Conservation (phyloP, 1,140 invertebrate species). For the Cyphomyrmex costatus region DNA sequence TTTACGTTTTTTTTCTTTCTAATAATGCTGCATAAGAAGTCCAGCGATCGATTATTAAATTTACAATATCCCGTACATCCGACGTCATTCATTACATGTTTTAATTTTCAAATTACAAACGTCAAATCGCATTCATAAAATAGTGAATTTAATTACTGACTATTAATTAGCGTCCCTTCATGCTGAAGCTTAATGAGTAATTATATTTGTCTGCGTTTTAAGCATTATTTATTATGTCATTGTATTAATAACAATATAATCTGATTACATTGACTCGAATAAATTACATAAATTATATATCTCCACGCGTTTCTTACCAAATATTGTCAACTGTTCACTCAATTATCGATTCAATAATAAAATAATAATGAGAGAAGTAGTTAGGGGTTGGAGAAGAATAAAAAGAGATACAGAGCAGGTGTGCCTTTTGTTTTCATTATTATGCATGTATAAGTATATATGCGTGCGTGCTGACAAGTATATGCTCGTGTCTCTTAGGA, state of each 20-base stretch:
- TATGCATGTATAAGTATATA: slow-evolving; percentile 29
- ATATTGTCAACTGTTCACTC: slow-evolving; percentile 12
- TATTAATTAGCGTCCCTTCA: slow-evolving; percentile 26
- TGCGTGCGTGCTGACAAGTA: slow-evolving; percentile 71
- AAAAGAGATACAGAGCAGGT: background rate
- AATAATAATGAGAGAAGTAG: background rate
- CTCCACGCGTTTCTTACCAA: background rate
- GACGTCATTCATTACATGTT: background rate
- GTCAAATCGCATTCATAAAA: slow-evolving; percentile 15
- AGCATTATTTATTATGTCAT: slow-evolving; percentile 45
- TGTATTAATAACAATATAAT: slow-evolving; percentile 55
- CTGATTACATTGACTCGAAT: slow-evolving; percentile 30
- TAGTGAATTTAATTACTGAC: slow-evolving; percentile 35
- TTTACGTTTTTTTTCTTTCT: background rate
- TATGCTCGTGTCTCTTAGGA: slow-evolving; percentile 69
- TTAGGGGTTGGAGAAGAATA: background rate
- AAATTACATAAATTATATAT: slow-evolving; percentile 22
- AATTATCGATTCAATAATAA: background rate
- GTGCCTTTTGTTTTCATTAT: slow-evolving; percentile 32
- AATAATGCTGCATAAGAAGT: background rate
- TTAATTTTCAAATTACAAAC: background rate
- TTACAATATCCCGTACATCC: background rate
- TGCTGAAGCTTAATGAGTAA: slow-evolving; percentile 51
- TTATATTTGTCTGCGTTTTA: slow-evolving; percentile 38
- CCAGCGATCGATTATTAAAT: background rate